Percentiles rank a stretch among this genome's conserved stretches.
These are phyloP conservation scores for Takifugu ocellatus DNA, from an alignment of 2,797 vertebrate species.

Conservation along the genomic window DNA sequence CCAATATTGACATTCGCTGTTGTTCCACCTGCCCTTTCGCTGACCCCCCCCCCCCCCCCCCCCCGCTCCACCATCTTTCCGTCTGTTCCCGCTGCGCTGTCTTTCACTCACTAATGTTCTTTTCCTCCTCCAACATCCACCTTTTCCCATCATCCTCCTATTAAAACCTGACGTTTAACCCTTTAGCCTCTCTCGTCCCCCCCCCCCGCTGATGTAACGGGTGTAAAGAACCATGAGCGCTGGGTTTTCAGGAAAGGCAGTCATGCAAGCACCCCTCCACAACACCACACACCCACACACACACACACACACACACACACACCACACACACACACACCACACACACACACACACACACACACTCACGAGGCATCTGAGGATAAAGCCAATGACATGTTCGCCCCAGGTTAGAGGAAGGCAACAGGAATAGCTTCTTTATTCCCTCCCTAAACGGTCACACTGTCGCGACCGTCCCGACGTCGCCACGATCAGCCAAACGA, in stretches of 20 bases:
- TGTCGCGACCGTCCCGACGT: too few species aligned
- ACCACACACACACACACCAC: neutral
- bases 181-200: neutral
- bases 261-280: constrained; percentile 29
- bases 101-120: neutral
- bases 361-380: constrained; percentile 38
- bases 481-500: too few species aligned
- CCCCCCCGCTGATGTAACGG: neutral
- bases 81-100: constrained; percentile 6
- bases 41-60: constrained; percentile 5
- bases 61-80: constrained; percentile 8
- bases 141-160: constrained; percentile 1
- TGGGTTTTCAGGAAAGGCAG: constrained; percentile 37
- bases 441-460: too few species aligned
- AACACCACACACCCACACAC: constrained; percentile 12
- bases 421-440: constrained; percentile 14
- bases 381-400: constrained; percentile 40
- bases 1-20: constrained; percentile 45
- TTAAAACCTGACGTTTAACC: neutral
- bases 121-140: constrained; percentile 7
- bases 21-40: constrained; percentile 22
- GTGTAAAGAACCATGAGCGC: constrained; percentile 25
- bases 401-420: constrained; percentile 49
- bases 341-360: constrained; percentile 6
- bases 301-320: neutral